Base-by-base conservation (phyloP, 2,113 vertebrate species). In the Gracilinanus agilis region DNA sequence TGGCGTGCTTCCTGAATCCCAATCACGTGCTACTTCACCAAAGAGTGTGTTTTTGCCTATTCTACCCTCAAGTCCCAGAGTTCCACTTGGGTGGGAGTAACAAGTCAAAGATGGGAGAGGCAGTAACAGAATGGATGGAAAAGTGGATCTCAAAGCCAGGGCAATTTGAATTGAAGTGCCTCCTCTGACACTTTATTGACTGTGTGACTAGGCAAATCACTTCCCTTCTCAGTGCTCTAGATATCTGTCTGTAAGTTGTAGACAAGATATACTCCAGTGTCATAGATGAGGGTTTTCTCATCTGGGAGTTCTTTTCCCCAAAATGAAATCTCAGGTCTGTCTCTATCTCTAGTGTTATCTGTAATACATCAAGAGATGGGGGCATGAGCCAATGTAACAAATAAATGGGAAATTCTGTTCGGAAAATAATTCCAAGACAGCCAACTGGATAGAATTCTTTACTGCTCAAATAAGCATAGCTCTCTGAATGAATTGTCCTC, bases 401-500 rank as follows among this genome's bases (percentile, higher is more conserved):
- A 83, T 40, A 34, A 83, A 40, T 83, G n/a, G 9, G 67, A 1
- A 83, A 83, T 83, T 83, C 34, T 83, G 16, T 83, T 21, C 34
- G 21, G 67, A 40, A 83, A 83, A 83, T 21, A 83, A 40, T 40
- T 40, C 67, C n/a, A 83, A 40, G n/a, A 7, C 40, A 83, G 19
- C 6, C 53, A 90, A 23, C 75, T n/a, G 24, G 54, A 54, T 49
- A 92, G 67, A 93, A 92, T 93, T 49, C n/a, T 94, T 93, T 40
- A 93, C 29, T 92, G 92, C 95, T 88, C 61, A 92, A 53, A 61
- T 53, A 54, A n/a, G 55, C 24, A 89, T 3, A 89, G 54, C 13
- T 54, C 94, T 94, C 89, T 94, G 34, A 97, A 96, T 92, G 90
- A 24, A 34, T 94, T 90, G 55, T 56, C 75, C 44, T 97, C 92